These are phyloP conservation scores for Yponomeuta sedellus DNA, from an alignment of 2,888 invertebrate genomes.

Conservation along the genomic window DNA sequence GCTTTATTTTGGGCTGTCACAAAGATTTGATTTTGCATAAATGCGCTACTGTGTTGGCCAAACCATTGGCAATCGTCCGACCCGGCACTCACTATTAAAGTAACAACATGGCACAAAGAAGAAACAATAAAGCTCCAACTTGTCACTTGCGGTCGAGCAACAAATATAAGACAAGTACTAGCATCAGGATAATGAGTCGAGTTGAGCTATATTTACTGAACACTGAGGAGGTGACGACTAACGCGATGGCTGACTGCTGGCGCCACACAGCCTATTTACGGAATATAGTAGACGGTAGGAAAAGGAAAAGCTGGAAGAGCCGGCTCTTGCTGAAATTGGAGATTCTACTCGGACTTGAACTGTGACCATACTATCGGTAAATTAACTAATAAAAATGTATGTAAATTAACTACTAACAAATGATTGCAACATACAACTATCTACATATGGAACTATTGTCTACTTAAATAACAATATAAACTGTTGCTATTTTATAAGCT, in stretches of 20 bases:
- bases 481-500: too few relatives aligned
- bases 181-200: constrained; percentile 8
- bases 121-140: not conserved
- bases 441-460: too few relatives aligned
- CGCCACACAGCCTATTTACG: not conserved
- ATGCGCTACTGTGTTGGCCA: too few relatives aligned
- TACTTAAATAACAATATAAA: too few relatives aligned
- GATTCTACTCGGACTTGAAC: too few relatives aligned
- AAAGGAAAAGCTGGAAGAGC: not conserved
- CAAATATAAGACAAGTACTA: constrained; percentile 5
- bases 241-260: not conserved
- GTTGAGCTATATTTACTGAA: constrained; percentile 8
- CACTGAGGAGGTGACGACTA: not conserved
- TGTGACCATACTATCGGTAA: too few relatives aligned
- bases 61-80: too few relatives aligned
- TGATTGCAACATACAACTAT: too few relatives aligned
- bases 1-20: not conserved
- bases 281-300: not conserved
- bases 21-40: too few relatives aligned
- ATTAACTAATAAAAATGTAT: too few relatives aligned
- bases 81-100: not conserved
- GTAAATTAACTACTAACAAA: too few relatives aligned
- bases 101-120: not conserved
- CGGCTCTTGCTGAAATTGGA: not conserved
- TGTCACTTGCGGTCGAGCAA: constrained; percentile 1